These are phyloP conservation scores for Keiferia lycopersicella DNA, from an alignment of 2,888 invertebrate species.

Conservation along the genomic window DNA sequence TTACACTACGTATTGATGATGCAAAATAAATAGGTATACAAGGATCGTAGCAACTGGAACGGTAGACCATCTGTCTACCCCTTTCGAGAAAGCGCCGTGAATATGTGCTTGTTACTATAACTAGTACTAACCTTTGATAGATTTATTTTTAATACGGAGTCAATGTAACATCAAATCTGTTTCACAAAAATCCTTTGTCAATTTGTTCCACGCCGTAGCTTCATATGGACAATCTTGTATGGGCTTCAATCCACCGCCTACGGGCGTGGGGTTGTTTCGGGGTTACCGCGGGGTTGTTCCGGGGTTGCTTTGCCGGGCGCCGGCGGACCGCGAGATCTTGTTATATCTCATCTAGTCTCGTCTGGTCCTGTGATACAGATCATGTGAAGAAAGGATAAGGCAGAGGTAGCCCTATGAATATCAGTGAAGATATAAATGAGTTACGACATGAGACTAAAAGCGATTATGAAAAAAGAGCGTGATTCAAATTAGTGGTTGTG, in stretches of 20 bases:
- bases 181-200: not conserved
- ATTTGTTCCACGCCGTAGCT: not conserved
- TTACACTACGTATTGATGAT: no score
- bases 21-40: no score
- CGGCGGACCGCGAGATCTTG: constrained; percentile 46
- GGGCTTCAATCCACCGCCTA: not conserved
- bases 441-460: no score
- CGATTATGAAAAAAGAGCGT: no score
- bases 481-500: no score
- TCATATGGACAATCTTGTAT: not conserved
- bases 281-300: constrained; percentile 30
- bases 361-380: not conserved
- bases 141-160: no score
- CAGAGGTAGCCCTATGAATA: not conserved
- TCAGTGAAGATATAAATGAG: no score
- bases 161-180: not conserved
- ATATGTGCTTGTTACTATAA: no score
- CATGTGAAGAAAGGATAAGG: not conserved
- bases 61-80: no score
- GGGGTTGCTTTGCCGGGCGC: constrained; percentile 37
- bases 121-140: no score
- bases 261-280: not conserved
- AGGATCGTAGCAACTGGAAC: no score
- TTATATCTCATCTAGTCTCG: constrained; percentile 36
- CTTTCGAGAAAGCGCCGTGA: no score